phyloP scores from a whole-genome alignment of 2,113 vertebrate species.

The Aspiorhynchus laticeps region DNA sequence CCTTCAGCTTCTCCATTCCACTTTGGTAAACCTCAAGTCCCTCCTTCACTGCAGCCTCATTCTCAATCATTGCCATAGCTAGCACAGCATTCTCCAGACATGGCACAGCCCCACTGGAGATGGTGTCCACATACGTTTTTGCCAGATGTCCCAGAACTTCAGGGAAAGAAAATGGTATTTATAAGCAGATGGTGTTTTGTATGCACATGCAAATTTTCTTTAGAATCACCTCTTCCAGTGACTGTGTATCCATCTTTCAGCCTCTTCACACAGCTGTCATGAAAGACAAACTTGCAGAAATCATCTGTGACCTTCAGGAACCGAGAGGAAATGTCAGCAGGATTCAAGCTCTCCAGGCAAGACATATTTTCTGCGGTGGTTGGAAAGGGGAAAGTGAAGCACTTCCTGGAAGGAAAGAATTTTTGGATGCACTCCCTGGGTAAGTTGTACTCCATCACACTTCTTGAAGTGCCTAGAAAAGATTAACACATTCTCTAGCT shows the following conservation, averaged over 20 bases:
- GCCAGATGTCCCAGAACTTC: slow-evolving; percentile 60
- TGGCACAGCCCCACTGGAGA: slow-evolving; percentile 60
- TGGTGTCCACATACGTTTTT: slow-evolving; percentile 58
- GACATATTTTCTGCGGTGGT: slow-evolving; percentile 45
- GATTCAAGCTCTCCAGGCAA: slow-evolving; percentile 52
- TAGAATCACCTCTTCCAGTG: slow-evolving; percentile 61
- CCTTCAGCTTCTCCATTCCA: slow-evolving; percentile 29
- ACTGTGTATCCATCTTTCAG: slow-evolving; percentile 56
- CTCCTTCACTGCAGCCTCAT: slow-evolving; percentile 57
- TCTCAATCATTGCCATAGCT: slow-evolving; percentile 66
- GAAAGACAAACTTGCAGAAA: slow-evolving; percentile 61
- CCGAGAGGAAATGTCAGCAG: slow-evolving; percentile 33
- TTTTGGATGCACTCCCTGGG: slow-evolving; percentile 60
- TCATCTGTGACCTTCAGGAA: slow-evolving; percentile 47
- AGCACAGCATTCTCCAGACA: slow-evolving; percentile 68
- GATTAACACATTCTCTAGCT: background rate
- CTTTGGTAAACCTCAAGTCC: slow-evolving; percentile 53
- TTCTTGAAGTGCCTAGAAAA: slow-evolving; percentile 4
- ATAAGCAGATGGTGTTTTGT: fast-evolving
- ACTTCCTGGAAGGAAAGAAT: slow-evolving; percentile 62
- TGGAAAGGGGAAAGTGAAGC: slow-evolving; percentile 58
- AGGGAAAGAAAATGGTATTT: background rate
- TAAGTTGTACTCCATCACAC: slow-evolving; percentile 51
- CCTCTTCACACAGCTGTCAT: slow-evolving; percentile 47
- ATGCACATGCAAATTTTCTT: background rate